A percentile compares a stretch with the other conserved stretches of the same genome.
Conservation (phyloP, 1,140 invertebrate species). For the Druon quercuslanigerum region DNA sequence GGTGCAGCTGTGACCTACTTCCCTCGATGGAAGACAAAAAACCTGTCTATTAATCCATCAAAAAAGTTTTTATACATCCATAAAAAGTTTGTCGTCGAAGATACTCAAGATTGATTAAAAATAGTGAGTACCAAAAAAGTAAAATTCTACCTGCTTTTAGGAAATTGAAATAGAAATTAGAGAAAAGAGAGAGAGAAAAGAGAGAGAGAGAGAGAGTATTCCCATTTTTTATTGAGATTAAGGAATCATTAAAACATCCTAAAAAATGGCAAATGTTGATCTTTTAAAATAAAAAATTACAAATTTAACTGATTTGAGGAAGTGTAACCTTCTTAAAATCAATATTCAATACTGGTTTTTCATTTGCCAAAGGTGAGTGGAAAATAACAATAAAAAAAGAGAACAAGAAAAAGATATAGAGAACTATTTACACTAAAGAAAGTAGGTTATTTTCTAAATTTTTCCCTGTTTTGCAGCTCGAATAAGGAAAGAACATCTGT, state of each 20-base stretch:
- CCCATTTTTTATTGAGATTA: too few species aligned
- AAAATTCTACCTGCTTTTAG: too few species aligned
- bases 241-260: too few species aligned
- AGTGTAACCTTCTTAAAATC: too few species aligned
- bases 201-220: too few species aligned
- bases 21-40: slow-evolving; percentile 21
- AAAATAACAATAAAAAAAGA: not conserved
- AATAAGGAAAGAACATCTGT: slow-evolving; percentile 12
- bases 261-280: too few species aligned
- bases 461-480: not conserved
- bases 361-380: too few species aligned
- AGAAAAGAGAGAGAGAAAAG: too few species aligned
- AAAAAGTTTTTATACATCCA: not conserved
- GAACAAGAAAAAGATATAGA: not conserved
- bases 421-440: not conserved
- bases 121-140: not conserved
- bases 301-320: too few species aligned
- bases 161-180: too few species aligned
- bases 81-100: not conserved
- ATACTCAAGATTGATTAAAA: not conserved
- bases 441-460: not conserved
- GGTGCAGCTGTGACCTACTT: slow-evolving; percentile 47
- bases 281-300: too few species aligned
- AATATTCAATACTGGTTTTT: too few species aligned
- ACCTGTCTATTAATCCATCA: not conserved